phyloP scores from a whole-genome alignment of 2,888 invertebrate genomes.

The Margaritifera margaritifera region DNA sequence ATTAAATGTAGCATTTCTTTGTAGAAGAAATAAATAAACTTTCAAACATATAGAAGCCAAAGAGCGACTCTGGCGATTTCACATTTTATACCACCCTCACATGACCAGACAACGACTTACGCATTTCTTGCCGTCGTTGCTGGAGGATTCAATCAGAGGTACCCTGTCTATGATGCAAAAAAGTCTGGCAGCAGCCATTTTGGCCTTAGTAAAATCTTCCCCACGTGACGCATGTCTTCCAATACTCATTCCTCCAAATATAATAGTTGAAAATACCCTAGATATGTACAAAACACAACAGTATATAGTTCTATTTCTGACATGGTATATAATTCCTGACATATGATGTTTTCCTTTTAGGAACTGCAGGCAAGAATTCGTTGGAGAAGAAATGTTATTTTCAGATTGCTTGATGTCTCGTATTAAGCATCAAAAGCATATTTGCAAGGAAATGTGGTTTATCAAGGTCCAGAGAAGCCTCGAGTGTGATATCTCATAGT shows the following conservation, averaged over 20 bases:
- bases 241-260: constrained; percentile 64
- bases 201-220: constrained; percentile 64
- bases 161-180: constrained; percentile 56
- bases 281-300: neutral
- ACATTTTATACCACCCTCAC: neutral
- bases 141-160: constrained; percentile 53
- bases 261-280: constrained; percentile 64
- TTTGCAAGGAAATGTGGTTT: no score
- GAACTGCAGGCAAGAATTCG: no score
- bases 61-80: neutral
- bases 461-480: no score
- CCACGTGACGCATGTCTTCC: constrained; percentile 56
- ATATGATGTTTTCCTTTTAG: no score
- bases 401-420: no score
- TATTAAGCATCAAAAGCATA: no score
- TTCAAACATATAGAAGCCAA: neutral
- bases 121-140: constrained; percentile 40
- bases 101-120: constrained; percentile 28
- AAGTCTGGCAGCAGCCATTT: constrained; percentile 52
- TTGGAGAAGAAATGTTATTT: no score
- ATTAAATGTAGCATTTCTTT: no score
- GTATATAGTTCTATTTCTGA: neutral
- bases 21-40: neutral
- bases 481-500: no score
- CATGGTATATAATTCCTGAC: neutral